These are phyloP conservation scores for Antheraea pernyi DNA, from an alignment of 1,140 invertebrate species.

Conservation along the genomic window DNA sequence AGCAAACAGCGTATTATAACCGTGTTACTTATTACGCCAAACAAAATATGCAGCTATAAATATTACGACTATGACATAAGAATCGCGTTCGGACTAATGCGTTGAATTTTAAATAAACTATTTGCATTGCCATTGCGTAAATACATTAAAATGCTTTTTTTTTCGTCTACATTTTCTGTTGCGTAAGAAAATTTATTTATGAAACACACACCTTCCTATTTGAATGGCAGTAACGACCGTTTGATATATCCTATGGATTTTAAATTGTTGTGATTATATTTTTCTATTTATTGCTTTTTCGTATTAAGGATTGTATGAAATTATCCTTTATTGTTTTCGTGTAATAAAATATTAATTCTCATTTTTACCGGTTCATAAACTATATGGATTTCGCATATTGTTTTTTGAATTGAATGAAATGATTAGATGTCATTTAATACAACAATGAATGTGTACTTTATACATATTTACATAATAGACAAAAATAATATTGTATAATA, in stretches of 20 bases:
- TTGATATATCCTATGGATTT: not conserved
- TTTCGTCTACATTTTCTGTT: not conserved
- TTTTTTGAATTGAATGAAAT: too few relatives aligned
- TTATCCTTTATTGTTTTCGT: too few relatives aligned
- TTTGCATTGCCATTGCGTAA: not conserved
- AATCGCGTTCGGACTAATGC: not conserved
- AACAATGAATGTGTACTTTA: too few relatives aligned
- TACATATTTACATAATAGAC: too few relatives aligned
- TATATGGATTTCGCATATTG: too few relatives aligned
- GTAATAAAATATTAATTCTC: too few relatives aligned
- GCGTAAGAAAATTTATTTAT: not conserved
- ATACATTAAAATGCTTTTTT: not conserved
- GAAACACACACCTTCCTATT: not conserved
- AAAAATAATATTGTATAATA: too few relatives aligned
- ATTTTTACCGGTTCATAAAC: too few relatives aligned
- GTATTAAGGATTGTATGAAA: not conserved
- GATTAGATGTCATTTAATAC: too few relatives aligned
- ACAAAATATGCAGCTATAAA: not conserved
- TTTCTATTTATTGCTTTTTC: not conserved
- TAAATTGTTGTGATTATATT: not conserved
- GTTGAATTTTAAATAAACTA: not conserved
- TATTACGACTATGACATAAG: not conserved
- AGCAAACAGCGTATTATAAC: not conserved
- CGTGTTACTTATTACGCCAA: not conserved
- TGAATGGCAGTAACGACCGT: not conserved